phyloP scores from a whole-genome alignment of 2,888 invertebrate species.

The Ditula angustiorana region DNA sequence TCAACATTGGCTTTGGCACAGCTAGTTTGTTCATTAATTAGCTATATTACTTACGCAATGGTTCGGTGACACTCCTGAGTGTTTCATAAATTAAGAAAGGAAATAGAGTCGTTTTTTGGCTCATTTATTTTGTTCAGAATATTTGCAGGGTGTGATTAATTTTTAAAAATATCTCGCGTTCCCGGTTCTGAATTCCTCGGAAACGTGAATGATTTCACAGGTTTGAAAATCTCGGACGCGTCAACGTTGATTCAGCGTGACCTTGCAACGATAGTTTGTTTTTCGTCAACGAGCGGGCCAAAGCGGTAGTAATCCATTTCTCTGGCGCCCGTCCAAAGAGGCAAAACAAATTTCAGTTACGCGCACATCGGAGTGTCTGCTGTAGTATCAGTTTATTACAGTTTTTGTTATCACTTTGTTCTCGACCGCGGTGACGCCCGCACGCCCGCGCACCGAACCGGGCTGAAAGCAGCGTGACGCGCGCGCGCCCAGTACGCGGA shows the following conservation, averaged over 20 bases:
- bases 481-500: slow-evolving; percentile 63
- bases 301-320: slow-evolving; percentile 54
- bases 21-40: slow-evolving; percentile 8
- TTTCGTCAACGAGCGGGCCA: slow-evolving; percentile 55
- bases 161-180: neutral
- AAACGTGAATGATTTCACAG: slow-evolving; percentile 15
- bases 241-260: slow-evolving; percentile 44
- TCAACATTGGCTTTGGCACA: slow-evolving; percentile 25
- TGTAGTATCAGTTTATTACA: slow-evolving; percentile 61
- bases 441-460: slow-evolving; percentile 65
- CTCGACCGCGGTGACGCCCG: slow-evolving; percentile 68
- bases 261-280: slow-evolving; percentile 64
- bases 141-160: neutral
- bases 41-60: slow-evolving; percentile 1
- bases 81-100: neutral
- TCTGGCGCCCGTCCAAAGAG: slow-evolving; percentile 68
- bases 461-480: slow-evolving; percentile 57
- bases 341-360: slow-evolving; percentile 60
- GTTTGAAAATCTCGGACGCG: slow-evolving; percentile 47
- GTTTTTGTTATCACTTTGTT: slow-evolving; percentile 81
- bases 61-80: neutral
- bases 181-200: neutral
- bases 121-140: neutral
- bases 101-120: neutral
- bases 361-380: slow-evolving; percentile 16